Percentiles rank a stretch among this genome's conserved stretches.
Evolutionary conservation across 2,113 vertebrate species (phyloP).

Genomic region (Numenius arquata): DNA sequence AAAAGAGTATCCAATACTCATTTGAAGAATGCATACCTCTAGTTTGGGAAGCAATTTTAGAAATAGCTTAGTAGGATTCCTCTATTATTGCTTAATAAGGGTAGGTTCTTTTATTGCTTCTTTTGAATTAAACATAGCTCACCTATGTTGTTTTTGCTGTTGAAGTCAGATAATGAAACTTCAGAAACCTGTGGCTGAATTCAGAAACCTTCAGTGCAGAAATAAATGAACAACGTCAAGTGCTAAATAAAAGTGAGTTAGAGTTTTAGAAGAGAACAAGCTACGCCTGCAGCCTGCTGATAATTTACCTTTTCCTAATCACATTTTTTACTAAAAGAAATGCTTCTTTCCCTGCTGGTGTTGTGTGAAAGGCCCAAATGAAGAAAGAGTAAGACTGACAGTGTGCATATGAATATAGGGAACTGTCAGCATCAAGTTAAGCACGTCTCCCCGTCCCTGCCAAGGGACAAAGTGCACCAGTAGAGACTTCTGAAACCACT

Average conservation of each 20-base stretch:
- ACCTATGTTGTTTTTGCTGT: background rate
- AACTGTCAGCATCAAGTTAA: background rate
- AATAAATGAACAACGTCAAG: background rate
- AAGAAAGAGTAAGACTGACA: background rate
- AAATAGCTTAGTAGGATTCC: background rate
- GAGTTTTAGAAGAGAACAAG: background rate
- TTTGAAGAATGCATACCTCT: background rate
- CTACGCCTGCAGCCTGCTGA: background rate
- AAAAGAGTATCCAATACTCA: background rate
- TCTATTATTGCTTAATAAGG: background rate
- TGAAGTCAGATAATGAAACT: background rate
- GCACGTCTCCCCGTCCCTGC: accelerated
- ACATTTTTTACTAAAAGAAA: background rate
- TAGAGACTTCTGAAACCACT: background rate
- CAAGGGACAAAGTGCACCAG: background rate
- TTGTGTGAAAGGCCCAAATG: background rate
- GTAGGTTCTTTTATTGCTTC: background rate
- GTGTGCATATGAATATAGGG: background rate
- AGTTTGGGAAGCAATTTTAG: background rate
- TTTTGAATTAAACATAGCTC: background rate
- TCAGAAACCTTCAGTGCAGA: background rate
- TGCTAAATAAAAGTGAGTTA: background rate
- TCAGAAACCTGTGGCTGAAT: background rate
- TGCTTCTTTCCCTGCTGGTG: background rate
- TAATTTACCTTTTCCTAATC: background rate